phyloP scores from a whole-genome alignment of 2,797 vertebrate species.

The Cryptoprocta ferox region DNA sequence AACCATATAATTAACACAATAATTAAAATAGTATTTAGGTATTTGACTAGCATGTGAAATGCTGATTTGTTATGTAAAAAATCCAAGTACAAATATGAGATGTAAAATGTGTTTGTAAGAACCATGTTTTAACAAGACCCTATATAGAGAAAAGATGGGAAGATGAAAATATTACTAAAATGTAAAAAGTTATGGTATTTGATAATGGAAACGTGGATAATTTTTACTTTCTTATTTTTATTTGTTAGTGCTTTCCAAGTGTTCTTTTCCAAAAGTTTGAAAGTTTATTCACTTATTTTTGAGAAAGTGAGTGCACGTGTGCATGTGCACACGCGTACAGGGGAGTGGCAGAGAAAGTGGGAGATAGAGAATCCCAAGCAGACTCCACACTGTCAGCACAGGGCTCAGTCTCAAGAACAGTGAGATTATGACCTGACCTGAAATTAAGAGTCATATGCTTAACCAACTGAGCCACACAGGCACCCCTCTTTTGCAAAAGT shows the following conservation, averaged over 20 bases:
- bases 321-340: too few species aligned
- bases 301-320: too few species aligned
- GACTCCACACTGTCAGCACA: too few species aligned
- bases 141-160: not conserved
- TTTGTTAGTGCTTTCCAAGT: constrained; percentile 39
- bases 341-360: too few species aligned
- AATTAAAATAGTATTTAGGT: constrained; percentile 44
- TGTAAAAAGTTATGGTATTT: not conserved
- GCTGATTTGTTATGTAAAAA: not conserved
- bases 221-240: constrained; percentile 22
- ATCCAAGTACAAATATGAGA: constrained; percentile 20
- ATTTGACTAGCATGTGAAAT: constrained; percentile 31
- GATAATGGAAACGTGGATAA: not conserved
- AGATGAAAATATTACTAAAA: constrained; percentile 34
- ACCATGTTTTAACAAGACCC: not conserved
- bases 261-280: constrained; percentile 21
- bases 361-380: too few species aligned
- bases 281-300: too few species aligned
- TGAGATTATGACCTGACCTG: too few species aligned
- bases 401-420: too few species aligned
- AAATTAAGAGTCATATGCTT: too few species aligned
- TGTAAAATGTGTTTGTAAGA: not conserved
- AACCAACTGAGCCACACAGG: too few species aligned
- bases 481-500: not conserved
- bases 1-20: not conserved